Conservation (phyloP, 2,797 vertebrate genomes). For the Danio choprae region DNA sequence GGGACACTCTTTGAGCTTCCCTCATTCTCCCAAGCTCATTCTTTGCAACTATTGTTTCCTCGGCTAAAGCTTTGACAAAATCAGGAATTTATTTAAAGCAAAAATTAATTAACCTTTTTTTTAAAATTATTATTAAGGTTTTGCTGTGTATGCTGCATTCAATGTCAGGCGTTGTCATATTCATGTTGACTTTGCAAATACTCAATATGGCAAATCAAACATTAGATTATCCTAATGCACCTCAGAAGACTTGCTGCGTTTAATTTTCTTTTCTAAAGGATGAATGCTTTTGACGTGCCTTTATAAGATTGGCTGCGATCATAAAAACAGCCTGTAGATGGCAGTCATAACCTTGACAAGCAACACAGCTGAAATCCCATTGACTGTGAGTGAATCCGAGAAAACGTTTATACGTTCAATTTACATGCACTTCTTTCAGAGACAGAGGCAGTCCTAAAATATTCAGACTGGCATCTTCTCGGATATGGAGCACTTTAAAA, state of each 20-base stretch:
- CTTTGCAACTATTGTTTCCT: constrained; percentile 33
- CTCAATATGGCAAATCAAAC: not conserved
- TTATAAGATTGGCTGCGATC: constrained; percentile 51
- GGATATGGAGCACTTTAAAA: constrained; percentile 1
- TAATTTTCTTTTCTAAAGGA: constrained; percentile 64
- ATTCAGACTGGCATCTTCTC: constrained; percentile 12
- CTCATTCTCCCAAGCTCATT: constrained; percentile 3
- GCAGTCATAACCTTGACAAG: constrained; percentile 80
- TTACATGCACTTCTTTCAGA: constrained; percentile 12
- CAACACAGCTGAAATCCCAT: constrained; percentile 50
- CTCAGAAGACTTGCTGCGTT: constrained; percentile 50
- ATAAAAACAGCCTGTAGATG: constrained; percentile 78
- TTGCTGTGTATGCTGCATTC: not conserved
- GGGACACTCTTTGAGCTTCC: constrained; percentile 33
- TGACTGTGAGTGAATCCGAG: constrained; percentile 69
- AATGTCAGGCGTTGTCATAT: not conserved
- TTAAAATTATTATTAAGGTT: not conserved
- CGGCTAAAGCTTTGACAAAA: not conserved
- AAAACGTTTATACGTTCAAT: constrained; percentile 24
- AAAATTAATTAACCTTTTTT: not conserved
- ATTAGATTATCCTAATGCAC: not conserved
- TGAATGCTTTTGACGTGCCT: constrained; percentile 66
- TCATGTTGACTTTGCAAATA: not conserved
- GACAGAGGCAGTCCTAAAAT: not conserved
- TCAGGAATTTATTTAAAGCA: not conserved